These are phyloP conservation scores for Drosophila seclusa DNA, from an alignment of 2,888 invertebrate genomes.

Conservation along the genomic window DNA sequence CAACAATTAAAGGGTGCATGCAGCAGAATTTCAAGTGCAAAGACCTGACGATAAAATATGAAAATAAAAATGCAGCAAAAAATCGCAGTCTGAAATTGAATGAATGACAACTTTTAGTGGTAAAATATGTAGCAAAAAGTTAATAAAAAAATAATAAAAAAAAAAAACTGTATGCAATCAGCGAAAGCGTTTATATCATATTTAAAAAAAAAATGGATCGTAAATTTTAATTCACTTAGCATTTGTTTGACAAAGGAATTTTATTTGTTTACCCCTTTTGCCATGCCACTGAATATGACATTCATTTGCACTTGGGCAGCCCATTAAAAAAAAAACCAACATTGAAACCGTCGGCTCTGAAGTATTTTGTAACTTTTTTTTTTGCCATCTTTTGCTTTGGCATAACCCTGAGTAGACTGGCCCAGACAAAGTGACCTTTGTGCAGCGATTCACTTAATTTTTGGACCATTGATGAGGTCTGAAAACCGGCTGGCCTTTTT, in stretches of 20 bases:
- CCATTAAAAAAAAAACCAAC: conserved; percentile 8
- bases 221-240: neutral
- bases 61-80: conserved; percentile 12
- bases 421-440: conserved; percentile 75
- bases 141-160: neutral
- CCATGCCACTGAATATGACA: conserved; percentile 41
- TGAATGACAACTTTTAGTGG: conserved; percentile 37
- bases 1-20: conserved; percentile 45
- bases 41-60: conserved; percentile 6
- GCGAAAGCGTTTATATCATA: neutral
- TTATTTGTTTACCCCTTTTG: neutral
- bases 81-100: conserved; percentile 40
- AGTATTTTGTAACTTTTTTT: conserved; percentile 48
- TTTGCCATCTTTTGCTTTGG: conserved; percentile 27
- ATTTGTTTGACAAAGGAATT: neutral
- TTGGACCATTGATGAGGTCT: conserved; percentile 50
- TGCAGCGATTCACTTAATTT: conserved; percentile 33
- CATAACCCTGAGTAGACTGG: conserved; percentile 48
- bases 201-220: neutral
- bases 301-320: conserved; percentile 54
- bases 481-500: conserved; percentile 26
- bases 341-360: conserved; percentile 44
- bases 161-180: conserved; percentile 11
- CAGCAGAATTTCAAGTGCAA: conserved; percentile 37
- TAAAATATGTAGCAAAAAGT: conserved; percentile 13